These are phyloP conservation scores for Saccostrea cuccullata DNA, from an alignment of 1,140 invertebrate genomes.

Conservation along the genomic window DNA sequence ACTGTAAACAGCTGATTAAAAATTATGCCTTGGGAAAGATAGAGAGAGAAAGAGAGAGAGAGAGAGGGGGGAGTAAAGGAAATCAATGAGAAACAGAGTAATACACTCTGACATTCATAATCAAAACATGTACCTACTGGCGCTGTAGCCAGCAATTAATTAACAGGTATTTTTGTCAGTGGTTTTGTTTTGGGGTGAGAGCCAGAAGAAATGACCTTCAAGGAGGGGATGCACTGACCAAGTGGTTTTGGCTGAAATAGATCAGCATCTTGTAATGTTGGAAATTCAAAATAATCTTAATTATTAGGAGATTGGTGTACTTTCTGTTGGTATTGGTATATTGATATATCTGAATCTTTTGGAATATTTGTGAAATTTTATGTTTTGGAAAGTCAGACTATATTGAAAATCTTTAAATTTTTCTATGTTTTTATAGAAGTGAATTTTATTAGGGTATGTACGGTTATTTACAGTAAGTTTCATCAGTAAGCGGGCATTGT, in stretches of 20 bases:
- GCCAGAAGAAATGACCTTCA: neutral
- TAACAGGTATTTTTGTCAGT: neutral
- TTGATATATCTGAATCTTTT: neutral
- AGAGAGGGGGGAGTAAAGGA: neutral
- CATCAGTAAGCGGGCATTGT: neutral
- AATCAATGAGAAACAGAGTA: conserved; percentile 8
- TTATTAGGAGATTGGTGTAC: no score
- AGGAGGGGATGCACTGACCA: neutral
- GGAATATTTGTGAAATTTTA: neutral
- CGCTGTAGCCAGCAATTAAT: conserved; percentile 13
- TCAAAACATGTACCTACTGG: neutral
- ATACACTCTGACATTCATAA: neutral
- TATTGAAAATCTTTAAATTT: no score
- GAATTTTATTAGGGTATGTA: conserved; percentile 3
- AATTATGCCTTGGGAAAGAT: neutral
- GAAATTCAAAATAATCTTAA: neutral
- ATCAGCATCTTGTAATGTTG: neutral
- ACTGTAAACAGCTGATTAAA: neutral
- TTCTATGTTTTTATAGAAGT: no score
- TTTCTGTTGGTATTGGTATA: no score
- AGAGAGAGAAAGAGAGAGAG: neutral
- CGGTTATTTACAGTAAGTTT: neutral
- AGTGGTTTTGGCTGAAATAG: neutral
- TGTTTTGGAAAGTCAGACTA: neutral
- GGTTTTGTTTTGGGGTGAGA: neutral